Evolutionary conservation across 2,888 invertebrate genomes (phyloP), one percentile per base, ranked within the genome.

Genomic region (Dynastes grantii): DNA sequence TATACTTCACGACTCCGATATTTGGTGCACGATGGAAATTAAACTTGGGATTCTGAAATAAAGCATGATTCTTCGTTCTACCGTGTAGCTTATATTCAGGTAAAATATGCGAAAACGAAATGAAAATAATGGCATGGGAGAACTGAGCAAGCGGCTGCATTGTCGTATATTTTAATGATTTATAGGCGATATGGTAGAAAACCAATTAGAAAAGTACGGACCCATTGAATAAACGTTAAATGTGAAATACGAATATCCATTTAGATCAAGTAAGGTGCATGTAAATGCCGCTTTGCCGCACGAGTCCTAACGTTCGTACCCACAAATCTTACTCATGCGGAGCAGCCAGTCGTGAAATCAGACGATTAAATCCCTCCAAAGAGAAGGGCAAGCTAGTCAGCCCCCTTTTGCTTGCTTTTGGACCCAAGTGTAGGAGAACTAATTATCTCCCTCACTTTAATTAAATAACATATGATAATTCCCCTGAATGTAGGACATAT

Each of bases 171-270:
- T 78, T 68, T 53, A 61, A 71, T 81, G 81, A 81, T 80, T 78
- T 78, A 78, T 73, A 71, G 68, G 76, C 68, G 76, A 78, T 80
- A 80, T 79, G 80, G 80, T 77, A 80, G 81, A 81, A 84, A 84
- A 83, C 83, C 84, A 84, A 84, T 84, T 84, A 84, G 83, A 84
- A 84, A 83, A 83, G 82, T 82, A 82, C 81, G 83, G 81, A 81
- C 68, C 77, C 83, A 84, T 83, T 81, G 83, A 81, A 83, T 83
- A 79, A 79, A 80, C 83, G 81, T 83, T 83, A 84, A 84, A 82
- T 81, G 81, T 83, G 81, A 85, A 84, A 83, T 84, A 84, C 83
- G 82, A 83, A 83, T 82, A 82, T 84, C 84, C 82, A 82, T 83
- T 84, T 78, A 83, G 81, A 83, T 83, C 81, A 81, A 81, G 80